Base-by-base conservation (phyloP, 2,113 vertebrate species). In the Halcyon senegalensis region DNA sequence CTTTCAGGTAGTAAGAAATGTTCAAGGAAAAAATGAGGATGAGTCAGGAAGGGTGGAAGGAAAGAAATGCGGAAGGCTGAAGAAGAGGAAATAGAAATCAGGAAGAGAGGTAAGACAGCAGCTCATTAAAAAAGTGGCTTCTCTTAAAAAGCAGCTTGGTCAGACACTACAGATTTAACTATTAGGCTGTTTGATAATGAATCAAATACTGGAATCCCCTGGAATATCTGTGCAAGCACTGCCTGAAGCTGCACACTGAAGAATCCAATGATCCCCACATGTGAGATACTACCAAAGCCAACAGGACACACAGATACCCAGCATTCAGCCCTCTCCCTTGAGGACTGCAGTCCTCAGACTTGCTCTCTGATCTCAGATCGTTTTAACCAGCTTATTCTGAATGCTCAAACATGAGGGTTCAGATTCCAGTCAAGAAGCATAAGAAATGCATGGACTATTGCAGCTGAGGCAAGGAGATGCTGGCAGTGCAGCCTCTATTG, bases 401-500 rank as follows among this genome's bases (percentile, higher is more conserved):
- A 41, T 28, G 11, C 30, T 90, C 41, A 87, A 7, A 48, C 55
- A 50, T 2, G 7, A 69, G 21, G 16, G 27, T 46, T 77, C 46
- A 39, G 35, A 43, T 92, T 78, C 73, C 64, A 82, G 62, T 39
- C 1, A 4, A 81, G 68, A 68, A 69, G 48, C 43, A 16, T 15
- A 30, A 69, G 69, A 1, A 41, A 53, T 13, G 6, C 48, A 60
- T 16, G 43, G 68, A 73, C 72, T 90, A 17, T 30, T 67, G 55
- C 59, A 63, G 68, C 53, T 56, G 50, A 88, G 73, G 69, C 64
- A 84, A 90, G 56, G 43, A 75, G 83, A 85, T 69, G 19, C 85
- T 92, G 87, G 96, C 87, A 90, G 27, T 80, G 41, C 82, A 77
- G 51, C 21, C 20, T 35, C 46, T 74, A 55, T 84, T 92, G 69